These are phyloP conservation scores for Chelonia mydas DNA, from an alignment of 2,797 vertebrate genomes.

Conservation along the genomic window DNA sequence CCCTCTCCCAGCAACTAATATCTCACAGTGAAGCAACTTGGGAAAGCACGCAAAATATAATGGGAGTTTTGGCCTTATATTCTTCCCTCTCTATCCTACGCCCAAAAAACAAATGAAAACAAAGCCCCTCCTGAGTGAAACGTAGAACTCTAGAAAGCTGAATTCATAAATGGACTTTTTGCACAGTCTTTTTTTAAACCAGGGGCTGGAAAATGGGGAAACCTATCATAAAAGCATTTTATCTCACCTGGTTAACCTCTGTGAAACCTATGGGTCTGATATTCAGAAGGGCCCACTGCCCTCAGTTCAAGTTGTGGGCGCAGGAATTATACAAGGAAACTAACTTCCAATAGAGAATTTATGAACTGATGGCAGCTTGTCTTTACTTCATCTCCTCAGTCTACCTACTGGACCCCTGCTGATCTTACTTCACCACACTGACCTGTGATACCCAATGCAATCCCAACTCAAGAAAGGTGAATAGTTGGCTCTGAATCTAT, in stretches of 20 bases:
- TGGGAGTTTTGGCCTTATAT: not conserved
- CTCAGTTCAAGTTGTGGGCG: not conserved
- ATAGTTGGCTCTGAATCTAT: not conserved
- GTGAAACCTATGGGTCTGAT: not conserved
- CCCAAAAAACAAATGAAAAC: not conserved
- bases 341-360: not conserved
- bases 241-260: not conserved
- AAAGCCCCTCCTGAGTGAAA: not conserved
- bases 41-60: not conserved
- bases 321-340: not conserved
- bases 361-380: not conserved
- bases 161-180: not conserved
- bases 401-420: not conserved
- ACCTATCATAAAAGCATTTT: not conserved
- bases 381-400: not conserved
- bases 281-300: not conserved
- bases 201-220: not conserved
- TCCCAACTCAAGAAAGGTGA: not conserved
- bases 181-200: not conserved
- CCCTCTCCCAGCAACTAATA: not conserved
- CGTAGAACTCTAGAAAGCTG: not conserved
- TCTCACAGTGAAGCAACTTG: slow-evolving; percentile 8
- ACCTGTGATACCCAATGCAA: not conserved
- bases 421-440: not conserved
- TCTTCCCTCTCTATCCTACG: not conserved